phyloP scores from a whole-genome alignment of 2,797 vertebrate species.

The Miichthys miiuy region DNA sequence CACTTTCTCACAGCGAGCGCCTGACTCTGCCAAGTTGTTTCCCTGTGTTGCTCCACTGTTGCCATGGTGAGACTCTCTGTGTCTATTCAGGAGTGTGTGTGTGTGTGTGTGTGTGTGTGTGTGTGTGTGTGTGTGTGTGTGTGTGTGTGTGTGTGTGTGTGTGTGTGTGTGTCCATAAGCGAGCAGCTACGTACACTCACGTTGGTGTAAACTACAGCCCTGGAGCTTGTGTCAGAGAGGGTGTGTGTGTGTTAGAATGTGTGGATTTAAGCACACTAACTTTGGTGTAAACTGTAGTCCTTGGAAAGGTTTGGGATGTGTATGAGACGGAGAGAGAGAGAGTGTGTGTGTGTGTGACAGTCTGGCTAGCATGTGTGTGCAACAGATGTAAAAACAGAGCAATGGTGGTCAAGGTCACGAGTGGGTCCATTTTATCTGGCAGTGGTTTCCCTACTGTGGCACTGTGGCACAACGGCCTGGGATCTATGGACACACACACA shows the following conservation, averaged over 20 bases:
- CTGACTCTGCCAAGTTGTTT: constrained; percentile 91
- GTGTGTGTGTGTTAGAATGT: constrained; percentile 37
- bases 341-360: neutral
- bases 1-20: constrained; percentile 85
- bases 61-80: constrained; percentile 91
- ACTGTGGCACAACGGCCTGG: constrained; percentile 55
- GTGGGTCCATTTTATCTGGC: constrained; percentile 68
- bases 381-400: constrained; percentile 74
- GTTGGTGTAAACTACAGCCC: constrained; percentile 68
- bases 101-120: constrained; percentile 49
- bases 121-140: constrained; percentile 36
- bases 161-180: constrained; percentile 32
- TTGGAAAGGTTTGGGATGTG: constrained; percentile 43
- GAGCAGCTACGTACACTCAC: constrained; percentile 57
- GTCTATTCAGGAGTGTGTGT: constrained; percentile 70
- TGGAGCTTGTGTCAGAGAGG: constrained; percentile 55
- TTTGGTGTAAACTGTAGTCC: constrained; percentile 52
- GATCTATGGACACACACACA: constrained; percentile 60
- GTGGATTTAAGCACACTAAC: constrained; percentile 51
- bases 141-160: constrained; percentile 36
- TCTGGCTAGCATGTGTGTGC: constrained; percentile 40
- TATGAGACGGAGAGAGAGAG: neutral
- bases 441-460: constrained; percentile 66
- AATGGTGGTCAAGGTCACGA: constrained; percentile 83
- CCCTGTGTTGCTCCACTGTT: constrained; percentile 92